A percentile compares a stretch with the other conserved stretches of the same genome.
phyloP scores from a whole-genome alignment of 2,113 vertebrate species.

The Collichthys lucidus region DNA sequence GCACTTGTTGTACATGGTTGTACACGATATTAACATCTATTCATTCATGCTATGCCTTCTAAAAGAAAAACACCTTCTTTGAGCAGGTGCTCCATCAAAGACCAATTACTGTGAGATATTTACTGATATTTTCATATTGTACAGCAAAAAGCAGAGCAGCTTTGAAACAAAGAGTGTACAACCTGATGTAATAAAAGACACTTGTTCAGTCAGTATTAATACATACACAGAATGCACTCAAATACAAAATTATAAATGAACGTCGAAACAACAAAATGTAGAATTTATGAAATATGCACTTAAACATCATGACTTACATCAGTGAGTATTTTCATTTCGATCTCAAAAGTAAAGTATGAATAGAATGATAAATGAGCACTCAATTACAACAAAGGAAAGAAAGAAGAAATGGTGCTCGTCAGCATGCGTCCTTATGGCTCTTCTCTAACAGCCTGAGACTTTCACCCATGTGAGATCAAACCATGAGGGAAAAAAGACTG shows the following conservation, averaged over 20 bases:
- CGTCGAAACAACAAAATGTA: constrained; percentile 51
- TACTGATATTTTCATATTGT: constrained; percentile 42
- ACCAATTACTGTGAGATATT: constrained; percentile 40
- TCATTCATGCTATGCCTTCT: constrained; percentile 28
- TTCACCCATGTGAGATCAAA: constrained; percentile 65
- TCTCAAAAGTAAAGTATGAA: constrained; percentile 50
- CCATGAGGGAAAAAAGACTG: constrained; percentile 34
- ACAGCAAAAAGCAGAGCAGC: constrained; percentile 35
- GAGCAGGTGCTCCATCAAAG: constrained; percentile 40
- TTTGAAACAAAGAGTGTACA: constrained; percentile 39
- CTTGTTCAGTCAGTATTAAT: constrained; percentile 39
- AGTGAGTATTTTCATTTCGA: constrained; percentile 38
- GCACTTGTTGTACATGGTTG: constrained; percentile 52
- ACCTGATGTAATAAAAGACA: constrained; percentile 41
- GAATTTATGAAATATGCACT: constrained; percentile 53
- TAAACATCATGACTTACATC: constrained; percentile 52
- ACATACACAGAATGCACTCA: constrained; percentile 37
- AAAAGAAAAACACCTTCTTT: constrained; percentile 40
- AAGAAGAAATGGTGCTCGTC: constrained; percentile 37
- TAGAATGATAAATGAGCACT: constrained; percentile 61
- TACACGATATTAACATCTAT: constrained; percentile 39
- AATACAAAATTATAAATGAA: constrained; percentile 59
- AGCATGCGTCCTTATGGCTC: constrained; percentile 34
- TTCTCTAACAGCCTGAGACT: constrained; percentile 61
- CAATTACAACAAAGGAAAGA: constrained; percentile 56